Evolutionary conservation across 2,113 vertebrate genomes (phyloP).

Genomic region (Poeciliopsis turrubarensis): DNA sequence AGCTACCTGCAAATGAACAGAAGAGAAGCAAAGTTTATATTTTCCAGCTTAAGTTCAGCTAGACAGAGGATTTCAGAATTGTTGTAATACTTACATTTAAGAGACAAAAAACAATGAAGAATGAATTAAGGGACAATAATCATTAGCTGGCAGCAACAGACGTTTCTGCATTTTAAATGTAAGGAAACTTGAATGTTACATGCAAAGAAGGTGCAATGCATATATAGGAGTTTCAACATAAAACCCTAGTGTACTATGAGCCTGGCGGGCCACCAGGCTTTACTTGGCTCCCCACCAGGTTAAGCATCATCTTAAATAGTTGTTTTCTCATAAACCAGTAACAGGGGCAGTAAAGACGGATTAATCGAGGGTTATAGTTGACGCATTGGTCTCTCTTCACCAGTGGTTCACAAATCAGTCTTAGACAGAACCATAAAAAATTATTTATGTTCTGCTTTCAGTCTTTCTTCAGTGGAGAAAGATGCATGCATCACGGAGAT

Average conservation of each 20-base stretch:
- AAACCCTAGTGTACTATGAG: too few relatives aligned
- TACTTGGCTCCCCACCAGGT: too few relatives aligned
- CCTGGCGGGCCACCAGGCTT: too few relatives aligned
- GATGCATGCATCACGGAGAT: not conserved
- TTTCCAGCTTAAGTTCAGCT: not conserved
- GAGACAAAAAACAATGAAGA: slow-evolving; percentile 3
- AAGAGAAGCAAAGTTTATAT: slow-evolving; percentile 16
- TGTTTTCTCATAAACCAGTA: too few relatives aligned
- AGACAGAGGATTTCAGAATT: slow-evolving; percentile 7
- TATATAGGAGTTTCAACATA: too few relatives aligned
- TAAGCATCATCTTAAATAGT: too few relatives aligned
- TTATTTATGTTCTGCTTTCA: not conserved
- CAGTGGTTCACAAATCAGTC: not conserved
- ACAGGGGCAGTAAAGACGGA: too few relatives aligned
- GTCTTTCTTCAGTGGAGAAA: not conserved
- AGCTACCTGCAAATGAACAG: slow-evolving; percentile 85
- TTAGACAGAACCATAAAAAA: not conserved
- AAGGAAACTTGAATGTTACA: not conserved
- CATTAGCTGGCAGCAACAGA: not conserved
- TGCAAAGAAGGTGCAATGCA: not conserved
- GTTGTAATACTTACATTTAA: not conserved
- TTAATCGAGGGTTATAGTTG: too few relatives aligned
- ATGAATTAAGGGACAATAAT: not conserved
- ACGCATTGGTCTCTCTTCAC: not conserved
- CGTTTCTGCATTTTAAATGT: not conserved